phyloP scores from a whole-genome alignment of 1,140 invertebrate species.

The Dendrolimus punctatus region DNA sequence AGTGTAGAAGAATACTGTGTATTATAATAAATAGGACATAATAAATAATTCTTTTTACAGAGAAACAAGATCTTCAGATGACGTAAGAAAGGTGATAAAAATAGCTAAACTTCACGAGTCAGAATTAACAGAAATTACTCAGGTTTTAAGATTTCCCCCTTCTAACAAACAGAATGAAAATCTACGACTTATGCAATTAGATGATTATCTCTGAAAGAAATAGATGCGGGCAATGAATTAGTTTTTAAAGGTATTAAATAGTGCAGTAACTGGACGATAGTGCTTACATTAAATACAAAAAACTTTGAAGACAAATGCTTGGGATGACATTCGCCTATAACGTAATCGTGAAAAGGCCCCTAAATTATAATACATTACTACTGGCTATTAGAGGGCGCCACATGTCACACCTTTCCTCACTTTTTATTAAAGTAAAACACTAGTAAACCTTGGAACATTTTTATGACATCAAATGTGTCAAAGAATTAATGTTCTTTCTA shows the following conservation, averaged over 20 bases:
- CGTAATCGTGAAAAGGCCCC: not conserved
- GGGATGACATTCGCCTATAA: constrained; percentile 1
- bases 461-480: too few relatives aligned
- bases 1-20: not conserved
- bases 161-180: constrained; percentile 62
- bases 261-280: too few relatives aligned
- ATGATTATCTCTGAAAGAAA: constrained; percentile 75
- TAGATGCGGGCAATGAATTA: constrained; percentile 73
- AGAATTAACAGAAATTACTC: constrained; percentile 76
- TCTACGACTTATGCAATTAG: constrained; percentile 78
- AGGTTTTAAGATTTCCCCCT: constrained; percentile 75
- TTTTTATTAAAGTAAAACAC: too few relatives aligned
- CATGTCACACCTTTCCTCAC: too few relatives aligned
- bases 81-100: constrained; percentile 76
- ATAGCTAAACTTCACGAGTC: constrained; percentile 79
- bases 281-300: not conserved
- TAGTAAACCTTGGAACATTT: too few relatives aligned
- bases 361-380: not conserved
- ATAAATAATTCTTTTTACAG: constrained; percentile 32
- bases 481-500: too few relatives aligned
- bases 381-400: too few relatives aligned
- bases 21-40: not conserved
- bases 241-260: constrained; percentile 67
- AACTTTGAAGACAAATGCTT: too few relatives aligned
- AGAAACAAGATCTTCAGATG: constrained; percentile 68